Evolutionary conservation across 2,113 vertebrate species (phyloP).

Genomic region (Nestor notabilis): DNA sequence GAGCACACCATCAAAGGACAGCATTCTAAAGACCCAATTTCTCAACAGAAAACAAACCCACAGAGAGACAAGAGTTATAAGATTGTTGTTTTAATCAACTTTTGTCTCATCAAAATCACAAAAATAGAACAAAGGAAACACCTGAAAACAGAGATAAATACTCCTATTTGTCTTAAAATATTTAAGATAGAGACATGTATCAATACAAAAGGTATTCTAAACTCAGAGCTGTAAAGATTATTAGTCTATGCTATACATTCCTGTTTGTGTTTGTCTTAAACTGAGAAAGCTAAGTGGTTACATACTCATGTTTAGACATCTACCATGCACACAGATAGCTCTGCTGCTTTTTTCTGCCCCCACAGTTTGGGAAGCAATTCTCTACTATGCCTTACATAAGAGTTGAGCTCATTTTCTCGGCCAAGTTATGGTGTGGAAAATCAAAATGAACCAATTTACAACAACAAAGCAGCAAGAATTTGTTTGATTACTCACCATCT

Average conservation of each 20-base stretch:
- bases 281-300: background rate
- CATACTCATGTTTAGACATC: background rate
- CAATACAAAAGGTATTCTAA: background rate
- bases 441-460: background rate
- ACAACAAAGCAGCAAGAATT: background rate
- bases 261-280: background rate
- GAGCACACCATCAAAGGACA: background rate
- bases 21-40: background rate
- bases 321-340: background rate
- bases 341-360: background rate
- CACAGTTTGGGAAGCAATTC: background rate
- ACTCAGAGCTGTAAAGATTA: background rate
- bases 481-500: conserved; percentile 85
- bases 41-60: background rate
- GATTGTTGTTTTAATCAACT: background rate
- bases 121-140: background rate
- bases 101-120: background rate
- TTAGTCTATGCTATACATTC: background rate
- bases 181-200: background rate
- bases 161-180: background rate
- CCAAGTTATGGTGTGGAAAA: background rate
- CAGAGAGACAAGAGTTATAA: background rate
- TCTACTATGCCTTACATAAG: background rate
- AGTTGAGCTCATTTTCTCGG: background rate
- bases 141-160: background rate